Evolutionary conservation across 2,888 invertebrate species (phyloP), one percentile per base, ranked within the genome.

Genomic region (Cosmorhoe ocellata): DNA sequence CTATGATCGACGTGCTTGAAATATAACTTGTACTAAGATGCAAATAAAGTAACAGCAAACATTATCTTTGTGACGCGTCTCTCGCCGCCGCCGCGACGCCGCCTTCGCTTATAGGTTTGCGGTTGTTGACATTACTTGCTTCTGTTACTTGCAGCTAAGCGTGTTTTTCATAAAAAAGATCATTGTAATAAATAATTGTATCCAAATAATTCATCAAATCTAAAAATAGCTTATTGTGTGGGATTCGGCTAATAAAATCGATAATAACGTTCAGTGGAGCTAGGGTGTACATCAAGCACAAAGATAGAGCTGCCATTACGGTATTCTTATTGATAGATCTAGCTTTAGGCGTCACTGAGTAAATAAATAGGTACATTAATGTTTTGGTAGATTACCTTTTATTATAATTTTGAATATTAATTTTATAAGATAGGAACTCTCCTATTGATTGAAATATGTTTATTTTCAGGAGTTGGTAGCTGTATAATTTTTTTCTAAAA

Each of bases 61-160:
- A 52, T 43, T 39, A 40, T n/a, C 40, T 37, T 37, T 40, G 48
- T 48, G 41, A 44, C 50, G 51, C 50, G 40, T 69, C 51, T 43
- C 50, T 47, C 50, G 41, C 69, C 51, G 46, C 40, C 51, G 54
- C 51, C 63, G 64, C 57, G 31, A 30, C 31, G n/a, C 26, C 33
- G 33, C 42, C 42, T 34, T 51, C 44, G 40, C 45, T 51, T 51
- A 18, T 18, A 59, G 59, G 61, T 67, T 59, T 41, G 67, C 65
- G 74, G 75, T 73, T 79, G 75, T 74, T 78, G 76, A 77, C 75
- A 72, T 60, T 51, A 39, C 50, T 63, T 56, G 56, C 39, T 58
- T 65, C 53, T 71, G 66, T 6, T 63, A 69, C 66, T 68, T 69
- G 64, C 64, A 66, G 41, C 24, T 36, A 9, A 34, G n/a, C 26